Conservation (phyloP, 2,113 vertebrate genomes). For the Corydoras maculifer region DNA sequence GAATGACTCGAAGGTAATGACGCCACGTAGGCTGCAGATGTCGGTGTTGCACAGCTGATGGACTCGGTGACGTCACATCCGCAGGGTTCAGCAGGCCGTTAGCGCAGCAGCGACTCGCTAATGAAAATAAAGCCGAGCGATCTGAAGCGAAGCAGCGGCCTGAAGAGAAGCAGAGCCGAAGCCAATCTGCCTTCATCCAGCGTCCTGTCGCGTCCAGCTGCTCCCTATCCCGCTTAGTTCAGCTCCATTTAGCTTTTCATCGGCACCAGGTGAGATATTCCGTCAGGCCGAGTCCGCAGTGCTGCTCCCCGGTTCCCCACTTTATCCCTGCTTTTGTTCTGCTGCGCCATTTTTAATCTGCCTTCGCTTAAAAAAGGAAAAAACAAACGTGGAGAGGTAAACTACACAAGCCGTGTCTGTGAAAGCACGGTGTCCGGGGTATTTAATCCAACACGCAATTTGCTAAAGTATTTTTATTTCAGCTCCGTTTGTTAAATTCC, state of each 20-base stretch:
- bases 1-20: too few relatives aligned
- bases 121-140: neutral
- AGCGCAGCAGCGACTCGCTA: neutral
- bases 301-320: constrained; percentile 40
- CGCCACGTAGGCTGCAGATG: too few relatives aligned
- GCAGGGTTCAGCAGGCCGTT: neutral
- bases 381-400: too few relatives aligned
- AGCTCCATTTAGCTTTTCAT: neutral
- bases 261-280: constrained; percentile 60
- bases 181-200: neutral
- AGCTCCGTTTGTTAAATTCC: too few relatives aligned
- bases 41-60: too few relatives aligned
- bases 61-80: neutral
- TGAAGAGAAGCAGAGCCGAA: neutral
- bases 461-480: too few relatives aligned
- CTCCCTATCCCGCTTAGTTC: neutral
- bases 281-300: neutral
- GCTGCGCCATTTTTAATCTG: constrained; percentile 74
- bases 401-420: too few relatives aligned
- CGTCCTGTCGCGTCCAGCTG: neutral
- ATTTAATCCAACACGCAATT: too few relatives aligned
- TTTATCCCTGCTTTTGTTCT: constrained; percentile 76
- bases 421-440: too few relatives aligned
- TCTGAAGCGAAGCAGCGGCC: neutral
- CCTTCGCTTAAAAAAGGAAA: constrained; percentile 17